Base-by-base conservation (phyloP, 2,113 vertebrate species). In the Gymnocephalus cernua region DNA sequence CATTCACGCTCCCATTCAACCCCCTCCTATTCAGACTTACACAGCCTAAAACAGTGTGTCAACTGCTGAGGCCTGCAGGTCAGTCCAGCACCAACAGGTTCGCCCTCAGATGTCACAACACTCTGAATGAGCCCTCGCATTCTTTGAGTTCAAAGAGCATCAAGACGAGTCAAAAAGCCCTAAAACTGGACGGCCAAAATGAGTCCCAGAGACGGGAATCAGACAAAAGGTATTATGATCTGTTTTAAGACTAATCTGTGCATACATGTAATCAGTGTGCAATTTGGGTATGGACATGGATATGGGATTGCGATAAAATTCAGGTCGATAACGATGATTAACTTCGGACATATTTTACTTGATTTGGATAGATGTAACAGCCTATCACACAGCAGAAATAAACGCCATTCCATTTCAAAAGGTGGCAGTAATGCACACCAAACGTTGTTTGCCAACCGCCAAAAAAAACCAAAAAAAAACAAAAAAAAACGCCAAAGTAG, bases 41-140 rank as follows among this genome's bases (percentile, higher is more conserved):
- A 27, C 6, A 63, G 48, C 54, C 65, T 29, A 27, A 69, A 77
- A 75, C 71, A 48, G 72, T 18, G 25, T 82, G 66, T 84, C 74
- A 38, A 57, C 44, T 53, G 53, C 44, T 44, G 66, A 54, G 78
- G 71, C 74, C 70, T 79, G 51, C 44, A 62, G 66, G 88, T 86
- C 88, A 79, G 32, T 80, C 45, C 29, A 48, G 25, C 35, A 73
- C 76, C 54, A 38, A 35, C 65, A 11, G 67, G 62, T 86, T 70
- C 63, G 78, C 70, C 77, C 70, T 83, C 80, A 64, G 35, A 79
- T 72, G 80, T 87, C 83, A 82, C 27, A 72, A 23, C 29, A 25
- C 45, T 19, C 25, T 77, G 50, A 85, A 77, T 75, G 74, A 71
- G 59, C 71, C 11, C 44, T 38, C 70, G 64, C 66, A 80, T 54